Percentiles rank a stretch among this genome's conserved stretches.
phyloP scores from a whole-genome alignment of 2,113 vertebrate species.

The Mastomys coucha region DNA sequence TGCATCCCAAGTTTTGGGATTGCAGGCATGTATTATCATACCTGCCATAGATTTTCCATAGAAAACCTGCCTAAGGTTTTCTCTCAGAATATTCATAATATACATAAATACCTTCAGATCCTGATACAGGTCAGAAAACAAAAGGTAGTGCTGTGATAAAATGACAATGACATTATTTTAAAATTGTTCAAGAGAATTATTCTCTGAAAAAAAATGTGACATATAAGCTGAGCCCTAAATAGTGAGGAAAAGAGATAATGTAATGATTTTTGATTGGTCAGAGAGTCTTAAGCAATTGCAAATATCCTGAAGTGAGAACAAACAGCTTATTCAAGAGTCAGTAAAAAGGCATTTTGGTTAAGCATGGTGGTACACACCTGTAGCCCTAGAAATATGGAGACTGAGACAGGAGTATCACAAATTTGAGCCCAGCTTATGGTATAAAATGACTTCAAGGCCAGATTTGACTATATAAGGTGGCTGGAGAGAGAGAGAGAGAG shows the following conservation, averaged over 20 bases:
- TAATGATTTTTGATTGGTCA: slow-evolving; percentile 33
- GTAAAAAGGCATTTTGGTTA: background rate
- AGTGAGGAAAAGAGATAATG: background rate
- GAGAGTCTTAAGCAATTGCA: background rate
- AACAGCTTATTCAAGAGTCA: background rate
- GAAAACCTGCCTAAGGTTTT: background rate
- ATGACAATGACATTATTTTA: background rate
- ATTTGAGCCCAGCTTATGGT: background rate
- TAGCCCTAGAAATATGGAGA: background rate
- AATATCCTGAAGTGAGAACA: background rate
- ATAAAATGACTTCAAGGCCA: background rate
- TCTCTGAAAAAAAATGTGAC: background rate
- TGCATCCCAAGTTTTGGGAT: background rate
- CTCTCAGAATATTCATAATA: background rate
- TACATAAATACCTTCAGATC: slow-evolving; percentile 14
- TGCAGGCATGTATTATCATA: background rate
- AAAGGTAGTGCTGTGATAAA: slow-evolving; percentile 29
- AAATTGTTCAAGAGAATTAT: background rate
- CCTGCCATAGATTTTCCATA: background rate
- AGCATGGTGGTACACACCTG: background rate
- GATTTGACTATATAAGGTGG: background rate
- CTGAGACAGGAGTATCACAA: background rate
- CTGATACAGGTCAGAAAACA: slow-evolving; percentile 9
- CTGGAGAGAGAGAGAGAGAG: background rate
- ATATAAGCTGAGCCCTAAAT: background rate